A percentile compares a stretch with the other conserved stretches of the same genome.
phyloP scores from a whole-genome alignment of 1,140 invertebrate genomes.

The Bombus difficillimus region DNA sequence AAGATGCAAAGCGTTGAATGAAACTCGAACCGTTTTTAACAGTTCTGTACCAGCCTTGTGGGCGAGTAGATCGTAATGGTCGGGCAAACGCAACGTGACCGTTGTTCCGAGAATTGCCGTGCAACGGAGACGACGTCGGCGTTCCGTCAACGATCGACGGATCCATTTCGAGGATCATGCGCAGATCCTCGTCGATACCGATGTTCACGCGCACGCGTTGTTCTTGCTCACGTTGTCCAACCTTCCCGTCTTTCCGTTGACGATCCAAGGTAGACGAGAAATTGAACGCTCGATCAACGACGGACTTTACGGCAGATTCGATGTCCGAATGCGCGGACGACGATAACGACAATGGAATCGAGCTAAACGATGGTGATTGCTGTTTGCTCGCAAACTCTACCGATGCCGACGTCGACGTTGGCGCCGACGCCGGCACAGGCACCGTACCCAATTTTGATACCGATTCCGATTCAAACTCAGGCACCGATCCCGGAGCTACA shows the following conservation, averaged over 20 bases:
- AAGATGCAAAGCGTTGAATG: not conserved
- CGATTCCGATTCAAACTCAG: not conserved
- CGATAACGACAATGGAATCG: conserved; percentile 5
- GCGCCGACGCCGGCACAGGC: not conserved
- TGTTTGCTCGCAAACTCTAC: not conserved
- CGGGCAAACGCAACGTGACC: conserved; percentile 60
- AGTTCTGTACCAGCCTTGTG: conserved; percentile 77
- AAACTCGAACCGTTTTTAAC: conserved; percentile 35
- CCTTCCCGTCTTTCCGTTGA: not conserved
- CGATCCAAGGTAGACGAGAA: not conserved
- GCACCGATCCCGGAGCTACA: not conserved
- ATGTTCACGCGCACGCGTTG: conserved; percentile 82
- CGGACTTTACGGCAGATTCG: not conserved
- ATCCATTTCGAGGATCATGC: conserved; percentile 86
- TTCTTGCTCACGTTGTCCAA: conserved; percentile 24
- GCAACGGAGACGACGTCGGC: conserved; percentile 63
- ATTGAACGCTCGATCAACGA: not conserved
- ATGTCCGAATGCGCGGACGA: not conserved
- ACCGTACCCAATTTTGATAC: conserved; percentile 5
- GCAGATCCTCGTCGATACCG: conserved; percentile 85
- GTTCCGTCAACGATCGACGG: conserved; percentile 84
- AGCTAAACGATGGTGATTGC: not conserved
- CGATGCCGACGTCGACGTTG: not conserved
- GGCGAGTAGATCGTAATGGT: conserved; percentile 71
- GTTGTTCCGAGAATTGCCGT: conserved; percentile 43